Evolutionary conservation across 2,113 vertebrate species (phyloP).

Genomic region (Pipra filicauda): DNA sequence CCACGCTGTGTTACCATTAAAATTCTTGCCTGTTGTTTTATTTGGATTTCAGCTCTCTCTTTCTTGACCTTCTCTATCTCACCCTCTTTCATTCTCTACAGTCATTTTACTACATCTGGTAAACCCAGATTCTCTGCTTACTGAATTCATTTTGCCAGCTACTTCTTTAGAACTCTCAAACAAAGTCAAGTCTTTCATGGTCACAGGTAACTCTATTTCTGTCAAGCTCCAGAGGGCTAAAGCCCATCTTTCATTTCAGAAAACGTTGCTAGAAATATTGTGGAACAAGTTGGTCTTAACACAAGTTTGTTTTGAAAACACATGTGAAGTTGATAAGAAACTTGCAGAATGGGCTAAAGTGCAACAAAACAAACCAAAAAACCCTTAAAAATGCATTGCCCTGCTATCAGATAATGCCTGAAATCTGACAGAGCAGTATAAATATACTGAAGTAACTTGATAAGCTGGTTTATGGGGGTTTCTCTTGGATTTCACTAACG

Average conservation of each 20-base stretch:
- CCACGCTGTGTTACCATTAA: background rate
- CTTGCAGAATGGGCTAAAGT: background rate
- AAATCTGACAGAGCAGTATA: background rate
- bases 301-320: constrained; percentile 24
- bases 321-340: background rate
- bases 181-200: background rate
- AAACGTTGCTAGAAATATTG: background rate
- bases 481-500: constrained; percentile 28
- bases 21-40: background rate
- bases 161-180: background rate
- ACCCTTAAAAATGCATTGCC: background rate
- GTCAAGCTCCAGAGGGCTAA: background rate
- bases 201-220: background rate
- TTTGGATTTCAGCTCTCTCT: background rate
- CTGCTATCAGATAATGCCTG: background rate
- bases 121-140: background rate
- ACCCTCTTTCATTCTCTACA: background rate
- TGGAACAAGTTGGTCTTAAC: background rate
- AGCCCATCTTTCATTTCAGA: background rate
- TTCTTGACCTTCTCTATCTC: background rate
- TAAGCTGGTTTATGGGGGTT: constrained; percentile 31
- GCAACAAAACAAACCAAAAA: background rate
- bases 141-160: background rate
- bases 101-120: background rate
- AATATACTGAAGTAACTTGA: constrained; percentile 35